Base-by-base conservation (phyloP, 1,140 invertebrate species). In the Oncopeltus fasciatus region DNA sequence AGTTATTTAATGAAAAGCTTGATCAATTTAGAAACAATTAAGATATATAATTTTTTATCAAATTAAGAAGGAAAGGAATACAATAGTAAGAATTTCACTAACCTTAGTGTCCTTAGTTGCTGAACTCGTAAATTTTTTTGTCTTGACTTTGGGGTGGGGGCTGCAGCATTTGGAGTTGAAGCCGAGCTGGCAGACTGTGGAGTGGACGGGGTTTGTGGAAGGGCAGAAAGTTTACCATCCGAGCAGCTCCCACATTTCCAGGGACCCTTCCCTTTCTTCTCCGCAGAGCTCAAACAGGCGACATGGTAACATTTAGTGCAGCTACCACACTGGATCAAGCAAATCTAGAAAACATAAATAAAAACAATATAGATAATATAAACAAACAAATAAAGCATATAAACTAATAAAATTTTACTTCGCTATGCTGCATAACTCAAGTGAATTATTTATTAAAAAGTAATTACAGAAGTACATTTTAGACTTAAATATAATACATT, bases 291-390 rank as follows among this genome's bases (percentile, higher is more conserved):
- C 67, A 88, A 76, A 72, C 88, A 92, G 27, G 78, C 77, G 67
- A 88, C 79, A 73, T 91, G 89, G 70, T 83, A 90, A 66, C 83
- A 84, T 59, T 85, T 78, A 60, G 89, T 81, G 76, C 92, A 95
- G 27, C 75, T 78, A 67, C 82, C 80, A 75, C 92, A 95, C 67
- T 86, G 85, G 61, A 92, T 75, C 69, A 92, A 78, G 75, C 87
- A 87, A 67, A 83, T 83, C 69, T 88, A 81, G 16, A 80, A 69
- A n/a, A n/a, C n/a, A n/a, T n/a, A n/a, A n/a, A n/a, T n/a, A n/a
- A n/a, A n/a, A n/a, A n/a, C n/a, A n/a, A n/a, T n/a, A n/a, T n/a
- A n/a, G n/a, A n/a, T n/a, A n/a, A n/a, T n/a, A n/a, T n/a, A n/a
- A n/a, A n/a, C n/a, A n/a, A n/a, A n/a, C n/a, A n/a, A n/a, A n/a